A percentile compares a stretch with the other conserved stretches of the same genome.
These are phyloP conservation scores for Zelostemma sp. DNA, from an alignment of 1,140 invertebrate species.

Conservation along the genomic window DNA sequence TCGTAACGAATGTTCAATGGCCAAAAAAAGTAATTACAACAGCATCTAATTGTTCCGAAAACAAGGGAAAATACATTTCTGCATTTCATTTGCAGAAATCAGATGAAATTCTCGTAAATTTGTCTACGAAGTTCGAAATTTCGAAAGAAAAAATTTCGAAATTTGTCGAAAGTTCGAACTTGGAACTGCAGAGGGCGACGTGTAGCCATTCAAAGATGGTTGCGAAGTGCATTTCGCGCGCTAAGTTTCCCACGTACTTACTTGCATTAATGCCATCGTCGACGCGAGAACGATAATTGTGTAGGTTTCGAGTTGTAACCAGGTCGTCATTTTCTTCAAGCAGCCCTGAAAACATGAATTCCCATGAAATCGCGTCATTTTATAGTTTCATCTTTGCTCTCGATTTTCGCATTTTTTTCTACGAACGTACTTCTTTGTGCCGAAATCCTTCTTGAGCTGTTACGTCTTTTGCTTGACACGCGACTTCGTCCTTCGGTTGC, in stretches of 20 bases:
- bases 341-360: slow-evolving; percentile 54
- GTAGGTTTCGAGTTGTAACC: slow-evolving; percentile 60
- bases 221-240: too few relatives aligned
- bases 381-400: neutral
- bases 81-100: too few relatives aligned
- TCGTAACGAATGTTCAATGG: too few relatives aligned
- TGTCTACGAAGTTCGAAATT: slow-evolving; percentile 6
- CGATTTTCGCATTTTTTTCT: neutral
- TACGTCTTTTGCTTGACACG: slow-evolving; percentile 59
- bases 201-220: too few relatives aligned
- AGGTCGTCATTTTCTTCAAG: slow-evolving; percentile 53
- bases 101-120: neutral
- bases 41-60: too few relatives aligned
- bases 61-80: too few relatives aligned
- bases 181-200: too few relatives aligned
- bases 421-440: slow-evolving; percentile 60
- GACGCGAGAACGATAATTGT: slow-evolving; percentile 56
- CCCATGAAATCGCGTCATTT: neutral
- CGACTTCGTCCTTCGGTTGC: slow-evolving; percentile 61
- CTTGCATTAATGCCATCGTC: slow-evolving; percentile 59
- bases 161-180: too few relatives aligned
- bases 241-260: too few relatives aligned
- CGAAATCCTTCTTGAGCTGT: slow-evolving; percentile 53
- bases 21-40: too few relatives aligned
- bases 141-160: neutral